Evolutionary conservation across 2,797 vertebrate species (phyloP), one percentile per base, ranked within the genome.

Genomic region (Garrulus glandarius): DNA sequence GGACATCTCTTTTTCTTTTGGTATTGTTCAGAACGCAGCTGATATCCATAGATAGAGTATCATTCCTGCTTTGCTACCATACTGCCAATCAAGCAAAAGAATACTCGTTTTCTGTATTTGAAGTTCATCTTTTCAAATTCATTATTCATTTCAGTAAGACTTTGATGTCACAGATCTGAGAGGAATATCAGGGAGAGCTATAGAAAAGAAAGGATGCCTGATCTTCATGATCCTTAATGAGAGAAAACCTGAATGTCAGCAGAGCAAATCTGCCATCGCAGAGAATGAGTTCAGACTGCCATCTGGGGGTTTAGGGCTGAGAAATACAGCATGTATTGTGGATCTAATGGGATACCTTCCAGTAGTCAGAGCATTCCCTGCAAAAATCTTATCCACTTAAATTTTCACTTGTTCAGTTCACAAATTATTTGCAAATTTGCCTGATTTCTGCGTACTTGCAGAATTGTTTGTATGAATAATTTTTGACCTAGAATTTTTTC

Each of bases 121-220:
- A 95, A 94, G 65, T 95, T 93, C 59, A 76, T 91, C 1, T 92
- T 91, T 88, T 88, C 79, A 83, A 84, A 24, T 47, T 85, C 61
- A 93, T 71, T 91, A 63, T 91, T 88, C n/a, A 49, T 94, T 89
- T 95, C 26, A 70, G 50, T 64, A 44, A 84, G 71, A 71, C 85
- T 93, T 96, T 87, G 83, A 92, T 95, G 78, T 96, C 32, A 55
- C 37, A 84, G 75, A 86, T 94, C 91, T 93, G 69, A 96, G 79
- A 74, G 39, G 88, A 93, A 34, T 69, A 71, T 26, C 23, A 43
- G 32, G 41, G 30, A 85, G 59, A 81, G 11, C 36, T 41, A 74
- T 1, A 52, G 47, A 77, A 92, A 79, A 81, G 59, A 90, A 60
- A 81, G 20, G 39, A 61, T 65, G 64, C 34, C 49, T 71, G 55